Percentiles rank a stretch among this genome's conserved stretches.
Evolutionary conservation across 2,113 vertebrate genomes (phyloP).

Genomic region (Axis porcinus): DNA sequence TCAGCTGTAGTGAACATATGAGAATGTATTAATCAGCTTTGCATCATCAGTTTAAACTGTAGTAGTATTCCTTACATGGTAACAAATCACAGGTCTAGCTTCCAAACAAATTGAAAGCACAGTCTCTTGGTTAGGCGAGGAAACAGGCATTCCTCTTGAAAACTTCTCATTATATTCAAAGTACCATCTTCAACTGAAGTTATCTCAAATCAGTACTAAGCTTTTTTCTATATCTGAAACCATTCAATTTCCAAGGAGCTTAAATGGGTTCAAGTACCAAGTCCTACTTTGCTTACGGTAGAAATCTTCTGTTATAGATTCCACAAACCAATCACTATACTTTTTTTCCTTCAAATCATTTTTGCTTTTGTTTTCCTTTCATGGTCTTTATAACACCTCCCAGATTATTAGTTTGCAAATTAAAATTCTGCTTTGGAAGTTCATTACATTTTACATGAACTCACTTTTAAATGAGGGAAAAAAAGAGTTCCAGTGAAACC

Average conservation of each 20-base stretch:
- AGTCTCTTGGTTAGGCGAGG: not conserved
- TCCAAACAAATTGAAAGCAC: not conserved
- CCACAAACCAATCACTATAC: not conserved
- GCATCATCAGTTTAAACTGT: not conserved
- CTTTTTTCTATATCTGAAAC: not conserved
- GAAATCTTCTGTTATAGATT: not conserved
- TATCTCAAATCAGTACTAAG: not conserved
- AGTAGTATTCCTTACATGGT: not conserved
- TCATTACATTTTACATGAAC: conserved; percentile 16
- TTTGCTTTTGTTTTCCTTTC: conserved; percentile 8
- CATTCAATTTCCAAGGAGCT: conserved; percentile 7
- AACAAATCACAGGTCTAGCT: not conserved
- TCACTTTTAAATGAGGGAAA: not conserved
- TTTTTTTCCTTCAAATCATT: not conserved
- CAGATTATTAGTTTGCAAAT: not conserved
- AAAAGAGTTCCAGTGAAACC: not conserved
- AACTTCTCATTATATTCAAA: not conserved
- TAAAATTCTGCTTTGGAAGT: conserved; percentile 16
- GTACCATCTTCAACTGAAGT: not conserved
- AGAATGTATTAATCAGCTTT: not conserved
- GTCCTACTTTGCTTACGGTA: not conserved
- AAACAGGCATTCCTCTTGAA: not conserved
- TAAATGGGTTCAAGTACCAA: not conserved
- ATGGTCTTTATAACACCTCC: not conserved
- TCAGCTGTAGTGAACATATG: not conserved